These are phyloP conservation scores for Leucozona laternaria DNA, from an alignment of 2,888 invertebrate species.

Conservation along the genomic window DNA sequence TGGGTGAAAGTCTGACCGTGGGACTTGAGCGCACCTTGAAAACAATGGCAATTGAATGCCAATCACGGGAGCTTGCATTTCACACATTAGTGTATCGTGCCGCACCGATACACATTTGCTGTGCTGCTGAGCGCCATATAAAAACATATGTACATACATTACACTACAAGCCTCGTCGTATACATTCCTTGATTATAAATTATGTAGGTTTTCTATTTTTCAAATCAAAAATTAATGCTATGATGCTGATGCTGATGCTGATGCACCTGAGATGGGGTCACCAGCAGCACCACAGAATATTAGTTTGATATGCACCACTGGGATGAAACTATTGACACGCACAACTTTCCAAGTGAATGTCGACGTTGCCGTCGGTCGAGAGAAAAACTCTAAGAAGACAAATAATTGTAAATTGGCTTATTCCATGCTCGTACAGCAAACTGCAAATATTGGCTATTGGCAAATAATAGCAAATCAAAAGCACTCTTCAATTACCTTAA, in stretches of 20 bases:
- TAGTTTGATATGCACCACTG: conserved; percentile 29
- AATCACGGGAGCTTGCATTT: conserved; percentile 67
- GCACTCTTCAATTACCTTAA: conserved; percentile 9
- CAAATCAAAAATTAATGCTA: conserved; percentile 48
- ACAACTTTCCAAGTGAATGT: conserved; percentile 74
- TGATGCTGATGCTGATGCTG: conserved; percentile 10
- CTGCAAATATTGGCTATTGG: conserved; percentile 53
- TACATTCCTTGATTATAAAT: conserved; percentile 54
- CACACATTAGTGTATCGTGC: conserved; percentile 64
- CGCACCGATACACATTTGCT: conserved; percentile 25
- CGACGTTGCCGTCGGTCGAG: no score
- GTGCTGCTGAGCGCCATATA: neutral
- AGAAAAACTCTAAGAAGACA: conserved; percentile 15
- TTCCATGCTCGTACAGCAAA: conserved; percentile 42
- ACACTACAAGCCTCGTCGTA: neutral
- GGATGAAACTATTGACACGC: conserved; percentile 71
- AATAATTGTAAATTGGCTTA: conserved; percentile 59
- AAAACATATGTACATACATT: neutral
- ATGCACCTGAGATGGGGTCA: conserved; percentile 63
- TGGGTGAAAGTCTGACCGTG: conserved; percentile 74
- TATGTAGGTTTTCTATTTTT: conserved; percentile 66
- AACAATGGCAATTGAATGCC: conserved; percentile 74
- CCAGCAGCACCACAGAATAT: neutral
- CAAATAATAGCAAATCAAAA: conserved; percentile 31
- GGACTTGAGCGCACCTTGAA: conserved; percentile 53